Conservation (phyloP, 2,888 invertebrate species). For the Corbicula japonica region DNA sequence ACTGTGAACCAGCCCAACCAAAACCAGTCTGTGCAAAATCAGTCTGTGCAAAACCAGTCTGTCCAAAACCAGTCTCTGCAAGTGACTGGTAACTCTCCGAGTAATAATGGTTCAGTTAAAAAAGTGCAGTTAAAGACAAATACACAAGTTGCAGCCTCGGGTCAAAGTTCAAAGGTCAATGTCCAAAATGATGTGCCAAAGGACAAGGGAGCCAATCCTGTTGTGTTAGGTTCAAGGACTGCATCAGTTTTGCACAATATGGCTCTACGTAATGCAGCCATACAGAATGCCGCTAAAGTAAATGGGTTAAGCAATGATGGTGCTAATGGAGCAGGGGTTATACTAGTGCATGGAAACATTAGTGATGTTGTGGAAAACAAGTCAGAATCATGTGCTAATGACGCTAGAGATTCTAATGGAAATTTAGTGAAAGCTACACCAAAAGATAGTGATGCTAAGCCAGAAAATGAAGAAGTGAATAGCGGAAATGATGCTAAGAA, state of each 20-base stretch:
- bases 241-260: slow-evolving; percentile 45
- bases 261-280: slow-evolving; percentile 58
- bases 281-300: slow-evolving; percentile 43
- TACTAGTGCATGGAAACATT: slow-evolving; percentile 38
- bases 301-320: slow-evolving; percentile 16
- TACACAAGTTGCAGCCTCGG: slow-evolving; percentile 1
- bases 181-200: slow-evolving; percentile 42
- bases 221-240: slow-evolving; percentile 25
- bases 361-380: slow-evolving; percentile 1
- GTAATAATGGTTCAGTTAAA: slow-evolving; percentile 9
- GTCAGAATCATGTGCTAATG: neutral
- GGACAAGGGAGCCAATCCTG: slow-evolving; percentile 22
- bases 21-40: too few relatives aligned
- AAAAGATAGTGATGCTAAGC: neutral
- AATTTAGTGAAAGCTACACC: neutral
- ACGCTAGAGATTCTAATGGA: slow-evolving; percentile 25
- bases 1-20: too few relatives aligned
- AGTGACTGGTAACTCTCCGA: slow-evolving; percentile 12
- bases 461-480: neutral
- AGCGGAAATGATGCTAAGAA: slow-evolving; percentile 16
- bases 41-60: slow-evolving; percentile 10
- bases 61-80: slow-evolving; percentile 19
- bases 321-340: slow-evolving; percentile 43
- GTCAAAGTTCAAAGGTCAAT: slow-evolving; percentile 8
- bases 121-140: neutral